Evolutionary conservation across 1,140 invertebrate genomes (phyloP), one percentile per base, ranked within the genome.

Genomic region (Holcopasites calliopsidis): DNA sequence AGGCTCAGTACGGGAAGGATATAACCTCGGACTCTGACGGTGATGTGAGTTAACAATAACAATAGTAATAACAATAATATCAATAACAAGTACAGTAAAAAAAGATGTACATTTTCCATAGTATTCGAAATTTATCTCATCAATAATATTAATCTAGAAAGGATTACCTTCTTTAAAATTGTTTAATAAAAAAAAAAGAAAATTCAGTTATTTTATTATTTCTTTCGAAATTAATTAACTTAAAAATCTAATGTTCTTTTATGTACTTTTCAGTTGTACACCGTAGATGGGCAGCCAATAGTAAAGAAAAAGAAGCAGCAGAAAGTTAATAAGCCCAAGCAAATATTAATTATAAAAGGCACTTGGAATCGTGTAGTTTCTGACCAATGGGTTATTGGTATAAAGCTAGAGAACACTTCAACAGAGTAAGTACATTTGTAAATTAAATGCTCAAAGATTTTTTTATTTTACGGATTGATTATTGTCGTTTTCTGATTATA

Each of bases 361-460:
- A 61, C 65, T 3, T 90, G 88, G 88, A 89, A 90, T 33, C 65
- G 79, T 28, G 31, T 90, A 26, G 47, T 88, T 23, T 82, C 85
- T 68, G 76, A 88, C 33, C 86, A 90, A 62, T 91, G 90, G 90
- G 77, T 91, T 26, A 79, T 90, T 55, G 88, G 88, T 50, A 65
- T 89, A 42, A 49, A 77, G 40, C 5, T 90, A 3, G 26, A 78
- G 8, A 91, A 89, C 40, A 79, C 31, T 54, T 84, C 84, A 0
- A 68, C 72, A 4, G 77, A 83, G 90, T 91, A 77, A 91, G 89
- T 84, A 64, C 8, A 64, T 68, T 58, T 10, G n/a, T 47, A 47
- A 47, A 47, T n/a, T 16, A 38, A 42, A 4, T 16, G 6, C 23
- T 33, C 28, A 23, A 7, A 44, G 55, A 58, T 5, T 3, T 3